These are phyloP conservation scores for Tadarida brasiliensis DNA, from an alignment of 2,797 vertebrate genomes.

Conservation along the genomic window DNA sequence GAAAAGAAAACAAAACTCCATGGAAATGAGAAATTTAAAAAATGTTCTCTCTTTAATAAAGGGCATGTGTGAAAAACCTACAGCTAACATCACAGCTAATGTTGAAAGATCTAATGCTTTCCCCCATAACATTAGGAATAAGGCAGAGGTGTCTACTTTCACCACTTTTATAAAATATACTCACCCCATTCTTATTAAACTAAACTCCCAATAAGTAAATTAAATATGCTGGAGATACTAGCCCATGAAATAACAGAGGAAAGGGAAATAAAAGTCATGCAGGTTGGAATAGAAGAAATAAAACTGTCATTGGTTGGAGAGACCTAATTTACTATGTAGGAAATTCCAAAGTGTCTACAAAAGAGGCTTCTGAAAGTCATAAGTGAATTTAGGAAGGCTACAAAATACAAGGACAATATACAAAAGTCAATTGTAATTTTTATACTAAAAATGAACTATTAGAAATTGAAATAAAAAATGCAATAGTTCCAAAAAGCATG, in stretches of 20 bases:
- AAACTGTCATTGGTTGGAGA: background rate
- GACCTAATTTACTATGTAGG: background rate
- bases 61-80: background rate
- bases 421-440: background rate
- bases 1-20: background rate
- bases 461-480: background rate
- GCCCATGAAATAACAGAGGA: background rate
- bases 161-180: background rate
- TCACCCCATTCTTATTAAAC: background rate
- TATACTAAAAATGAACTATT: background rate
- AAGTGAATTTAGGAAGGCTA: background rate
- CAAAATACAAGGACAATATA: background rate
- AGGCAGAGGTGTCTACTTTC: background rate
- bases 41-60: background rate
- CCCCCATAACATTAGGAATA: background rate
- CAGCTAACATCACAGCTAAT: background rate
- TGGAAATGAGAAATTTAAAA: slow-evolving; percentile 10
- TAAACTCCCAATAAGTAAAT: background rate
- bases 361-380: background rate
- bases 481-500: background rate
- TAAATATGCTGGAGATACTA: background rate
- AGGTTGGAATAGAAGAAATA: background rate
- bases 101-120: background rate
- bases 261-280: background rate
- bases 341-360: background rate